These are phyloP conservation scores for Rhyacophila evoluta DNA, from an alignment of 2,888 invertebrate species.

Conservation along the genomic window DNA sequence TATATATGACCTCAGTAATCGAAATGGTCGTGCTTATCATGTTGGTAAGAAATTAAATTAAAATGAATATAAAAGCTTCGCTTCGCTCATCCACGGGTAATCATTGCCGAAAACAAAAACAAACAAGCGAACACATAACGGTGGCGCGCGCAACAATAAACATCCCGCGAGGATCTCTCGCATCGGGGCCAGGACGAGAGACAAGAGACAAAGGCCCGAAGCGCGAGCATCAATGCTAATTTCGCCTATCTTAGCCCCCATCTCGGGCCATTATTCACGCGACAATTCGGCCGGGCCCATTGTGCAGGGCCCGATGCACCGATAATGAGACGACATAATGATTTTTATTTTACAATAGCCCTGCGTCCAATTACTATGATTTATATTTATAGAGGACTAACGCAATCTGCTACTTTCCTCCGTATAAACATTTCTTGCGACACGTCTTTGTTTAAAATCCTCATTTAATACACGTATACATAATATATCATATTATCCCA, in stretches of 20 bases:
- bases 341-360: slow-evolving; percentile 57
- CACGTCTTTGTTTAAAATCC: no score
- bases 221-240: slow-evolving; percentile 71
- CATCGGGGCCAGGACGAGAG: neutral
- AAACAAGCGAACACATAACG: slow-evolving; percentile 5
- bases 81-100: neutral
- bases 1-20: no score
- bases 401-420: neutral
- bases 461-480: no score
- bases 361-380: slow-evolving; percentile 54
- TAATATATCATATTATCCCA: no score
- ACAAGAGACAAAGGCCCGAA: slow-evolving; percentile 59
- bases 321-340: slow-evolving; percentile 70
- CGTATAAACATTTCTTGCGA: no score
- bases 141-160: slow-evolving; percentile 25
- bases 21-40: no score
- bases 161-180: neutral
- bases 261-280: slow-evolving; percentile 50
- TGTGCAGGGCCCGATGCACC: slow-evolving; percentile 44
- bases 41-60: no score
- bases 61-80: no score
- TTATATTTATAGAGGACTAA: slow-evolving; percentile 36
- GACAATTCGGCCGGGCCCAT: slow-evolving; percentile 44
- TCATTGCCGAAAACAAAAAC: slow-evolving; percentile 25
- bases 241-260: slow-evolving; percentile 70